phyloP scores from a whole-genome alignment of 2,113 vertebrate species.

The Gambusia affinis region DNA sequence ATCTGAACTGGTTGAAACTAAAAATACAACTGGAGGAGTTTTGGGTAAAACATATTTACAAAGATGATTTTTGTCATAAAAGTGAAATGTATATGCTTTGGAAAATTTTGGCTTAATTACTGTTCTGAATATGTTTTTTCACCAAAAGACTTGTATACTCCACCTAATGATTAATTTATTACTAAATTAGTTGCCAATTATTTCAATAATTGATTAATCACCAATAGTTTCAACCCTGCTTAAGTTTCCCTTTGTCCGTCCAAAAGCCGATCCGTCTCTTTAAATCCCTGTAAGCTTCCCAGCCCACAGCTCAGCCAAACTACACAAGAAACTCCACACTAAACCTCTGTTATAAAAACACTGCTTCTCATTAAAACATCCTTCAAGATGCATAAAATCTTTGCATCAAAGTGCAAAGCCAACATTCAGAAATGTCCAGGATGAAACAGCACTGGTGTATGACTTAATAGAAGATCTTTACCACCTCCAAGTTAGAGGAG shows the following conservation, averaged over 20 bases:
- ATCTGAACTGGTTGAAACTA: too few relatives aligned
- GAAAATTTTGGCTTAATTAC: too few relatives aligned
- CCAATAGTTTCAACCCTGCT: too few relatives aligned
- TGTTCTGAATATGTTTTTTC: too few relatives aligned
- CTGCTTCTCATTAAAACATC: conserved; percentile 2
- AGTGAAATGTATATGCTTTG: too few relatives aligned
- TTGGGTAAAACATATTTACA: too few relatives aligned
- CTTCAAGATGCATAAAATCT: background rate
- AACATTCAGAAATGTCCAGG: background rate
- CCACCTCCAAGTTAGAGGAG: background rate
- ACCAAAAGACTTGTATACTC: too few relatives aligned
- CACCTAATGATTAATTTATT: too few relatives aligned
- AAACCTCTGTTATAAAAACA: background rate
- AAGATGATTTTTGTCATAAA: too few relatives aligned
- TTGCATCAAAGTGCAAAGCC: conserved; percentile 8
- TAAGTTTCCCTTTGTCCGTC: background rate
- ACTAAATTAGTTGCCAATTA: too few relatives aligned
- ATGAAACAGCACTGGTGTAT: background rate
- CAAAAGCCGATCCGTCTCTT: background rate
- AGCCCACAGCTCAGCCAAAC: background rate
- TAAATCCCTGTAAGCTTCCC: conserved; percentile 6
- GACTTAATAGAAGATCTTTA: background rate
- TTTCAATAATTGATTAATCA: too few relatives aligned
- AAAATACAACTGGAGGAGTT: too few relatives aligned
- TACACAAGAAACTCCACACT: background rate